A percentile compares a stretch with the other conserved stretches of the same genome.
Conservation (phyloP, 2,113 vertebrate species). For the Ameiurus melas region DNA sequence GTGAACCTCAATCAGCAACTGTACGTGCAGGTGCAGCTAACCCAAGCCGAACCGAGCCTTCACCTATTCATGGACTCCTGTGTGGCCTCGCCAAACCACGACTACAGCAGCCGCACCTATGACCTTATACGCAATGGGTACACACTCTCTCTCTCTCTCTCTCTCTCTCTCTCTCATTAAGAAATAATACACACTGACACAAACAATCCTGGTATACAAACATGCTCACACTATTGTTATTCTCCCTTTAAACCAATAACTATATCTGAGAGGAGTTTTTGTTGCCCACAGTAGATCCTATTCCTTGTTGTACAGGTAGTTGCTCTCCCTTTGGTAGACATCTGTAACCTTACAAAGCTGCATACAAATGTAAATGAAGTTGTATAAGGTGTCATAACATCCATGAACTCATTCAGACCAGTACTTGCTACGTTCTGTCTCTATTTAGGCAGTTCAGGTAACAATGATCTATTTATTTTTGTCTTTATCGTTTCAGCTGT, state of each 20-base stretch:
- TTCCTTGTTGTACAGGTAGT: no score
- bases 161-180: conserved; percentile 65
- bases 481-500: conserved; percentile 72
- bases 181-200: neutral
- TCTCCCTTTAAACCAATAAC: no score
- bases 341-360: no score
- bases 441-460: no score
- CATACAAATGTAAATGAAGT: neutral
- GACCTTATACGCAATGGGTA: no score
- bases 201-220: neutral
- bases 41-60: conserved; percentile 63
- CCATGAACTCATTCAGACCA: neutral
- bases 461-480: neutral
- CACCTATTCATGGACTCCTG: conserved; percentile 77
- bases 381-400: neutral
- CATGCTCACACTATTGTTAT: neutral
- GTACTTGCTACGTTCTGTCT: neutral
- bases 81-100: no score
- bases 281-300: no score
- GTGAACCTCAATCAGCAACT: conserved; percentile 76
- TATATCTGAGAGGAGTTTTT: no score
- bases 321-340: neutral
- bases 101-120: no score
- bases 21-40: conserved; percentile 69
- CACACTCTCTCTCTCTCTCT: no score